Evolutionary conservation across 35 echinoderm and acorn worm species (phyloP), one percentile per base, ranked within the genome.

Genomic region (Diadema setosum): DNA sequence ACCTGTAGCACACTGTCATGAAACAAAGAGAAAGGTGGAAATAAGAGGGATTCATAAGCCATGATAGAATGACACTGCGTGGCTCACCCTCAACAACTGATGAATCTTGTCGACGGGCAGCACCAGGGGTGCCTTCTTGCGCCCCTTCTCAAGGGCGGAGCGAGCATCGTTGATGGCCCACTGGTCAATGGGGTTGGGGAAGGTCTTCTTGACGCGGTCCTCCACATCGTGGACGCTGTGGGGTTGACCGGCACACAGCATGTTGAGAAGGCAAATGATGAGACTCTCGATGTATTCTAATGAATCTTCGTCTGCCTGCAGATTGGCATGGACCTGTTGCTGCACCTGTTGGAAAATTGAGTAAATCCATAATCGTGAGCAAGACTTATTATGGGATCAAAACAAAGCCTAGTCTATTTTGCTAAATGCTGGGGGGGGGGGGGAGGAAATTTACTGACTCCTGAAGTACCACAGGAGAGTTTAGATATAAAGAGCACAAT

Each of bases 151-250:
- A 39, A 99, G 74, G 5, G 96, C 92, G 2, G 36, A 81, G 5
- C 75, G 82, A 39, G 96, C 96, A 60, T 99, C 96, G 25, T 92
- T 94, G 89, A 99, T 99, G 23, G 96, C 89, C 96, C 96, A 99
- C 82, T 95, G 93, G 65, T 99, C 96, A 20, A 99, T 99, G 14
- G 96, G 96, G 81, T 91, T 81, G 52, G 96, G 96, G 63, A 99
- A 99, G 59, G 92, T 94, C 93, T 94, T 94, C 90, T 99, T 89
- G 12, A 99, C 90, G 18, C 90, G 78, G 17, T 99, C 96, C 75
- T 99, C 93, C 21, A 99, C 84, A 45, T 99, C 88, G 70, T 86
- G 93, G 39, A 99, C 96, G 70, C 59, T 99, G 50, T 99, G 96
- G 42, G 96, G 96, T 58, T 99, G 93, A 88, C 84, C 94, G 42